Base-by-base conservation (phyloP, 2,888 invertebrate species). In the Alentia gelatinosa region DNA sequence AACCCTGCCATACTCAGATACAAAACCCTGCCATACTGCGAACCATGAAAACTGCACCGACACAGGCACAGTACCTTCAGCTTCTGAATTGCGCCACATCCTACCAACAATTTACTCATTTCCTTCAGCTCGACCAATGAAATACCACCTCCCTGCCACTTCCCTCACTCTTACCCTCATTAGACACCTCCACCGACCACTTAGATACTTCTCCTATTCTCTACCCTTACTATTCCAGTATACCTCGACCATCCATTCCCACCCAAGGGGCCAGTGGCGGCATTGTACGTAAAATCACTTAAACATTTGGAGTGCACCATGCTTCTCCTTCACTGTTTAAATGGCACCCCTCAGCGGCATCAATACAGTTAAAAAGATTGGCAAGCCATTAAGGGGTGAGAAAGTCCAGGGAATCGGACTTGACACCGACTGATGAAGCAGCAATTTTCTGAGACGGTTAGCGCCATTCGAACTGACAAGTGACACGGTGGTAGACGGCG, bases 361-460 rank as follows among this genome's bases (percentile, higher is more conserved):
- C 63, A 9, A 63, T 15, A 63, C 4, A n/a, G 63, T 63, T 68
- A 68, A 68, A 56, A 68, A 68, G 68, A 68, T 68, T 68, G 68
- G 26, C 12, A 26, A 12, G 1, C 79, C 79, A 79, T 79, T 79
- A 37, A 35, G 79, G 37, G 12, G 79, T 9, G 79, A 79, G 79
- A 37, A 79, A 79, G 79, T 79, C 1, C 79, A 79, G 79, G 79
- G 23, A 79, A 79, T 79, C 79, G 12, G 79, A 37, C 79, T n/a
- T 79, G 79, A 79, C 79, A 79, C 79, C 79, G 3, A 7, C 37
- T 7, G 39, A 79, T 35, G 79, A 79, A 23, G 9, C 30, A 19
- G 79, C 15, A 39, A 79, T 39, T 39, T 39, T 1, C 23, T 12
- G 37, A 35, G 35, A 35, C 39, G 79, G 35, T 79, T 56, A 9